Conservation (phyloP, 2,113 vertebrate genomes). For the Pseudolaguvia tuberculata region DNA sequence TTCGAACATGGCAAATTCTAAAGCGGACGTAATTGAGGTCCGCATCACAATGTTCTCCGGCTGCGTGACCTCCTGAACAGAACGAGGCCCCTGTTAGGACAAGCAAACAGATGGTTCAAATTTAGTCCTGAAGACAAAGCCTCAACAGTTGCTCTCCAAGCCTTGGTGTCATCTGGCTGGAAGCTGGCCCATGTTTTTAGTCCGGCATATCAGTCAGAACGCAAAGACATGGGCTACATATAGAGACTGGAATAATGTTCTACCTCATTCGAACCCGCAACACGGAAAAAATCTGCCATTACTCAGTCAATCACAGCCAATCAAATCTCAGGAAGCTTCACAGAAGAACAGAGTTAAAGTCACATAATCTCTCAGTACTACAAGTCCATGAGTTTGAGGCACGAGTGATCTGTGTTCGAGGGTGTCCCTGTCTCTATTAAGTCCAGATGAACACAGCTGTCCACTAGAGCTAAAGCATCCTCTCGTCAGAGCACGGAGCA, state of each 20-base stretch:
- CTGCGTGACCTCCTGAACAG: slow-evolving; percentile 16
- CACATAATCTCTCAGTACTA: slow-evolving; percentile 51
- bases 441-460: slow-evolving; percentile 97
- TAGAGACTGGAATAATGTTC: slow-evolving; percentile 46
- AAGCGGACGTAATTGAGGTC: not conserved
- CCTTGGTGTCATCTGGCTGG: slow-evolving; percentile 3
- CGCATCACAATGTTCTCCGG: not conserved
- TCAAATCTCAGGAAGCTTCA: slow-evolving; percentile 50
- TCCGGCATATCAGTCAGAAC: slow-evolving; percentile 61
- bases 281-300: slow-evolving; percentile 48
- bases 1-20: not conserved
- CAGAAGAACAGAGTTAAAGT: slow-evolving; percentile 55
- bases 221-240: slow-evolving; percentile 57
- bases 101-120: slow-evolving; percentile 3
- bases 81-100: not conserved
- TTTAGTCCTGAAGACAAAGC: slow-evolving; percentile 40
- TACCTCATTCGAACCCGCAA: slow-evolving; percentile 51
- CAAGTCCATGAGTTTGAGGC: slow-evolving; percentile 54
- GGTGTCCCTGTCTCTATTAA: slow-evolving; percentile 84
- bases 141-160: slow-evolving; percentile 61
- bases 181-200: slow-evolving; percentile 60
- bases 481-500: slow-evolving; percentile 80
- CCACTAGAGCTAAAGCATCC: slow-evolving; percentile 84
- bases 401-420: slow-evolving; percentile 71
- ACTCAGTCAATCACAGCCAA: not conserved